phyloP scores from a whole-genome alignment of 2,888 invertebrate species.

The Cybosia mesomella region DNA sequence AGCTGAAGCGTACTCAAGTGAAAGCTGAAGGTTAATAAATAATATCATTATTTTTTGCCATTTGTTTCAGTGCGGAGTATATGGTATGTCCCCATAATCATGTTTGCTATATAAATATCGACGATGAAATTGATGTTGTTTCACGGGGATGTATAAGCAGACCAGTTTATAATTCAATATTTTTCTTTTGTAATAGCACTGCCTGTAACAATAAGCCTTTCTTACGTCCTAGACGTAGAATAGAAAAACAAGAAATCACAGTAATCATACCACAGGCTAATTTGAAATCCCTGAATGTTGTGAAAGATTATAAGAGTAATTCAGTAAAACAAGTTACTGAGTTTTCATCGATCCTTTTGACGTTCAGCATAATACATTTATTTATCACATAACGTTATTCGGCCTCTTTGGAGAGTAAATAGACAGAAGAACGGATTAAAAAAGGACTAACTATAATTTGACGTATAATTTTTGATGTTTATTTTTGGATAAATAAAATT shows the following conservation, averaged over 20 bases:
- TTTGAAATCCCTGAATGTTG: background rate
- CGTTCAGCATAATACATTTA: background rate
- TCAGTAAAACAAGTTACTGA: background rate
- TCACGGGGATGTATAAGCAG: slow-evolving; percentile 68
- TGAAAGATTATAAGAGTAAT: background rate
- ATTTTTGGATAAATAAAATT: slow-evolving; percentile 5
- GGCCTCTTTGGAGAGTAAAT: background rate
- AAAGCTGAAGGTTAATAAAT: too few relatives aligned
- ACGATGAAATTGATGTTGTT: slow-evolving; percentile 59
- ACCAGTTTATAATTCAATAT: slow-evolving; percentile 66
- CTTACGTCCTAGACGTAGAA: slow-evolving; percentile 30
- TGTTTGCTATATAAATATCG: slow-evolving; percentile 69
- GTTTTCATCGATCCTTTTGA: background rate
- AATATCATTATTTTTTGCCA: background rate
- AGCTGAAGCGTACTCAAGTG: too few relatives aligned
- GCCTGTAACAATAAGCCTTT: slow-evolving; percentile 59
- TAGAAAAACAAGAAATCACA: slow-evolving; percentile 10
- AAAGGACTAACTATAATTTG: background rate
- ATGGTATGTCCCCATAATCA: slow-evolving; percentile 65
- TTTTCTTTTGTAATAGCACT: slow-evolving; percentile 61
- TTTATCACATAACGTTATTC: background rate
- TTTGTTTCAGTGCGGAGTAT: slow-evolving; percentile 61
- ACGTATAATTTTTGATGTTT: slow-evolving; percentile 8
- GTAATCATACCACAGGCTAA: slow-evolving; percentile 5
- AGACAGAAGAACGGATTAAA: slow-evolving; percentile 2